Evolutionary conservation across 2,113 vertebrate species (phyloP).

Genomic region (Nothocercus julius): DNA sequence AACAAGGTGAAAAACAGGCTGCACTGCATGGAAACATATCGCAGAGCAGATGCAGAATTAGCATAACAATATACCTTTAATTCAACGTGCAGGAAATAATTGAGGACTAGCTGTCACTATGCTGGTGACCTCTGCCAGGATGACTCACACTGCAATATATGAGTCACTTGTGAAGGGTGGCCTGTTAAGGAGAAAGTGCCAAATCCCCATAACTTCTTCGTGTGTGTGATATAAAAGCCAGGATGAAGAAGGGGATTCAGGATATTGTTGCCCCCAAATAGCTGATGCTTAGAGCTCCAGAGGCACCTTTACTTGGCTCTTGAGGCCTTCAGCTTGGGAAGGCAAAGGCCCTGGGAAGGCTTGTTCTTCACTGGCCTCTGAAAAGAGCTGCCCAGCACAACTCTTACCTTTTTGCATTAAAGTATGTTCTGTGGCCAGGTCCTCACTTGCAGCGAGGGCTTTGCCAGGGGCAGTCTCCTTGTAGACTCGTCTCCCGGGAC

Average conservation of each 20-base stretch:
- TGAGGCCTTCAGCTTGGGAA: background rate
- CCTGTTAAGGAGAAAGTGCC: slow-evolving; percentile 40
- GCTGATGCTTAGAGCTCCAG: background rate
- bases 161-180: slow-evolving; percentile 62
- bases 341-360: background rate
- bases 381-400: rapidly evolving
- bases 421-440: background rate
- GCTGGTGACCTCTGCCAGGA: slow-evolving; percentile 56
- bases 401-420: background rate
- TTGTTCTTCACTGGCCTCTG: background rate
- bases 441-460: background rate
- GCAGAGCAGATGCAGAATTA: slow-evolving; percentile 42
- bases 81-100: slow-evolving; percentile 63
- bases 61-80: slow-evolving; percentile 56
- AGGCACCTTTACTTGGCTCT: background rate
- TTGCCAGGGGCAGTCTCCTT: background rate
- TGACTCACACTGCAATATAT: slow-evolving; percentile 58
- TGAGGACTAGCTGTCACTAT: slow-evolving; percentile 32
- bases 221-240: background rate
- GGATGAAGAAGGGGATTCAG: background rate
- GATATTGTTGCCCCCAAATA: slow-evolving; percentile 17
- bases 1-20: slow-evolving; percentile 4
- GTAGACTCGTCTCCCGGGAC: rapidly evolving
- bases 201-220: background rate
- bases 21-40: background rate